phyloP scores from a whole-genome alignment of 2,888 invertebrate species.

The Spicauda simplicius region DNA sequence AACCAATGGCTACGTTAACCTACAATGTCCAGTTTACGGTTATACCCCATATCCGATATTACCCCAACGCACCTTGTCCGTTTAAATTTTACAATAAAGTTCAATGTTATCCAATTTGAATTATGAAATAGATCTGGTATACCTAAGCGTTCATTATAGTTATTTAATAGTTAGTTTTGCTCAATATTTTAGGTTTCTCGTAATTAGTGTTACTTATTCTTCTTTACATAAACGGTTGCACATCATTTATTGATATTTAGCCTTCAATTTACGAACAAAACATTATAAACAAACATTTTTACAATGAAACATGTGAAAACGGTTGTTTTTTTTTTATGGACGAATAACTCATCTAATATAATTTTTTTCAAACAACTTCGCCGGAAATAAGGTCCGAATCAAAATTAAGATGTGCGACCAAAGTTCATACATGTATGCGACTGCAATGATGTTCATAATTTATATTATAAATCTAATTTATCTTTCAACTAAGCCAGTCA shows the following conservation, averaged over 20 bases:
- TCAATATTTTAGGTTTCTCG: constrained; percentile 41
- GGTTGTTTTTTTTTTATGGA: too few species aligned
- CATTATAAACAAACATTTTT: too few species aligned
- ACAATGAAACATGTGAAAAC: too few species aligned
- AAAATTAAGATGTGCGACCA: constrained; percentile 1
- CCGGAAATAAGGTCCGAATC: neutral
- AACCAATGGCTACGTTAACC: too few species aligned
- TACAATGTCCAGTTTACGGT: too few species aligned
- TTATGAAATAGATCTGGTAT: neutral
- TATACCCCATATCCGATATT: too few species aligned
- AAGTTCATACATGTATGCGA: neutral
- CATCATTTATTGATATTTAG: constrained; percentile 23
- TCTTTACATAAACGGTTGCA: constrained; percentile 21
- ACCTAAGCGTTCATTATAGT: constrained; percentile 16
- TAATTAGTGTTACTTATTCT: constrained; percentile 26
- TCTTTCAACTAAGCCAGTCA: constrained; percentile 3
- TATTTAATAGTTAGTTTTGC: constrained; percentile 41
- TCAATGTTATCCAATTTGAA: neutral
- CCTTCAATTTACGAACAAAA: neutral
- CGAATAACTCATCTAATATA: too few species aligned
- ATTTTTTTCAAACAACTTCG: too few species aligned
- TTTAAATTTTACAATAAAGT: neutral
- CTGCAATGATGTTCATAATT: neutral
- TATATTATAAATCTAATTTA: neutral
- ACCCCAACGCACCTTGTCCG: too few species aligned